Evolutionary conservation across 1,140 invertebrate genomes (phyloP).

Genomic region (Lucilia cuprina): DNA sequence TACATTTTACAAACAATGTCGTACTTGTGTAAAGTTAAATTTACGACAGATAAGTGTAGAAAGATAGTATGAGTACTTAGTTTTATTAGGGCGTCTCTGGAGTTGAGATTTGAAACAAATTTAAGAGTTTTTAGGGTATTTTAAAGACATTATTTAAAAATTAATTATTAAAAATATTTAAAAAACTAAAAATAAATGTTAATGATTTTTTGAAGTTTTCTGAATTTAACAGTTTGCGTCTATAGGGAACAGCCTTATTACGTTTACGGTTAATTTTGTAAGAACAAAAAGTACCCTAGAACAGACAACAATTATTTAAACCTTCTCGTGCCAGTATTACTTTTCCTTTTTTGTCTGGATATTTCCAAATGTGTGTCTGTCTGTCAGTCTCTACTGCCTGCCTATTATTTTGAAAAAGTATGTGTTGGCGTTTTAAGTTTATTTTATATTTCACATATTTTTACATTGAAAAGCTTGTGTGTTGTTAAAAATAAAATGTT

Average conservation of each 20-base stretch:
- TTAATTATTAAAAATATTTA: too few species aligned
- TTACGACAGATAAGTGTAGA: background rate
- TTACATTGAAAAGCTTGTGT: background rate
- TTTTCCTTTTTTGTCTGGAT: background rate
- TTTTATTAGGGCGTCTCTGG: background rate
- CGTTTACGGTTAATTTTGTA: too few species aligned
- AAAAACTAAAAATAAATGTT: too few species aligned
- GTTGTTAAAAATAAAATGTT: background rate
- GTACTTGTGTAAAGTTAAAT: background rate
- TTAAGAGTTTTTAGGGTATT: too few species aligned
- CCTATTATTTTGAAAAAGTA: background rate
- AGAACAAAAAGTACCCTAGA: background rate
- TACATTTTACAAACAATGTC: background rate
- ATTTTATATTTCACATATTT: too few species aligned
- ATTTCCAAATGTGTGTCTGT: background rate
- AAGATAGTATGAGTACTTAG: background rate
- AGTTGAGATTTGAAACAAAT: background rate
- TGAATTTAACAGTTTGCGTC: too few species aligned
- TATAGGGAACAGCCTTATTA: too few species aligned
- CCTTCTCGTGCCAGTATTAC: background rate
- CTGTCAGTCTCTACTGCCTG: background rate
- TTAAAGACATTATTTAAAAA: too few species aligned
- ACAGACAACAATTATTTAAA: conserved; percentile 15
- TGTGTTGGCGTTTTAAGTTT: background rate
- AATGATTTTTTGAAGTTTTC: too few species aligned